Percentiles rank a stretch among this genome's conserved stretches.
Conservation (phyloP, 2,113 vertebrate genomes). For the Cairina moschata region DNA sequence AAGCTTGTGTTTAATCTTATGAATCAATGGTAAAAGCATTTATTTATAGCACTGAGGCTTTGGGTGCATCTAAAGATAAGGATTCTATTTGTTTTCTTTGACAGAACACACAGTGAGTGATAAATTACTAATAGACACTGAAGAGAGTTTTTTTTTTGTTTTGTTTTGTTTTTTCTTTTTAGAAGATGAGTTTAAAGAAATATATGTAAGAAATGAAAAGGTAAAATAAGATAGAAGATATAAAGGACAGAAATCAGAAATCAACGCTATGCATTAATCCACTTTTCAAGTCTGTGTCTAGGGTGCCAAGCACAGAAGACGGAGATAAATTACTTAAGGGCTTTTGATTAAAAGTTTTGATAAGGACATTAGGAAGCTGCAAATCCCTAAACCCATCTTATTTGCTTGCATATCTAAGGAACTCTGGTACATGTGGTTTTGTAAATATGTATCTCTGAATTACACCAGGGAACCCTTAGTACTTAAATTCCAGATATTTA, state of each 20-base stretch:
- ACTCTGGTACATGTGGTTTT: background rate
- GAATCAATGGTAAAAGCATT: background rate
- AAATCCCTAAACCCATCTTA: slow-evolving; percentile 3
- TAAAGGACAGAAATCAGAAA: background rate
- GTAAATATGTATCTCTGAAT: slow-evolving; percentile 28
- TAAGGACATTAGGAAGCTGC: slow-evolving; percentile 38
- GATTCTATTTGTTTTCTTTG: background rate
- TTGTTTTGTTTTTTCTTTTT: background rate
- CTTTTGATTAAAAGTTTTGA: slow-evolving; percentile 36
- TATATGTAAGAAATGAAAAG: background rate
- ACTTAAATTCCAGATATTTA: background rate
- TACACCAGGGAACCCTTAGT: background rate
- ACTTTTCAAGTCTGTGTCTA: background rate
- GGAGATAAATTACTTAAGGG: slow-evolving; percentile 31
- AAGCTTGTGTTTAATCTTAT: background rate
- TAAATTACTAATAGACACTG: background rate
- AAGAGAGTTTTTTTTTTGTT: background rate
- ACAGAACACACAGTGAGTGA: background rate
- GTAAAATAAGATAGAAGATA: background rate
- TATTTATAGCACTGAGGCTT: background rate
- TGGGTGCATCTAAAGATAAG: background rate
- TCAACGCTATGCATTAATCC: background rate
- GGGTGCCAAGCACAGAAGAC: background rate
- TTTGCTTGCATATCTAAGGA: slow-evolving; percentile 5
- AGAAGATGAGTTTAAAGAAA: background rate